Base-by-base conservation (phyloP, 2,113 vertebrate species). In the Phalacrocorax pelagicus region DNA sequence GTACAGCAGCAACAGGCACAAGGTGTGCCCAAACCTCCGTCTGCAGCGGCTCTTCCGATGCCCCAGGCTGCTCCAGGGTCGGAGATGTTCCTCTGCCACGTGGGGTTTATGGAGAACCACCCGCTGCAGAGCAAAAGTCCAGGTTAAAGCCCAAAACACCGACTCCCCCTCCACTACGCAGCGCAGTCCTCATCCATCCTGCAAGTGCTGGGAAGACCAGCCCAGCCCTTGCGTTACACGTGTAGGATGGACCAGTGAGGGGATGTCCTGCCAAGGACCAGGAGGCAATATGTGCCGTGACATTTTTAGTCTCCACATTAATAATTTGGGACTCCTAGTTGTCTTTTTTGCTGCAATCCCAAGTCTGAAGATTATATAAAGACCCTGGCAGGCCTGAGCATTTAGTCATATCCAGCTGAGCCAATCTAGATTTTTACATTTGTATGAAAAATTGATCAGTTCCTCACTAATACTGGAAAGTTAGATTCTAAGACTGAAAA, bases 161-260 rank as follows among this genome's bases (percentile, higher is more conserved):
- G 0, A 11, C 34, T 19, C 8, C 26, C 29, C 49, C 40, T 67
- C 36, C n/a, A 17, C 27, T 32, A 22, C 49, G 38, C 55, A 70
- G 38, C 2, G 0, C 26, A 10, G 79, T 8, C 62, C 27, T 44
- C 58, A 23, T n/a, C 52, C 20, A 16, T 34, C 51, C 69, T 32
- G 15, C 22, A 18, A 17, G 34, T 4, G 18, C 57, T 42, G 70
- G 36, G 26, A 38, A 70, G 40, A n/a, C 7, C 7, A 0, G 5
- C 1, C 22, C 1, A 1, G 29, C 32, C 21, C 12, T 32, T 10
- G 44, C 1, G 5, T 40, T 42, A 38, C 29, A 1, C 2, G 0
- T 27, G 26, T 55, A 44, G 40, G 24, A 8, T 2, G 19, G 27
- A 22, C 7, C 36, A 19, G 46, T 0, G 4, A 63, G 74, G 36